Percentiles rank a stretch among this genome's conserved stretches.
These are phyloP conservation scores for Mactra quadrangularis DNA, from an alignment of 1,140 invertebrate species.

Conservation along the genomic window DNA sequence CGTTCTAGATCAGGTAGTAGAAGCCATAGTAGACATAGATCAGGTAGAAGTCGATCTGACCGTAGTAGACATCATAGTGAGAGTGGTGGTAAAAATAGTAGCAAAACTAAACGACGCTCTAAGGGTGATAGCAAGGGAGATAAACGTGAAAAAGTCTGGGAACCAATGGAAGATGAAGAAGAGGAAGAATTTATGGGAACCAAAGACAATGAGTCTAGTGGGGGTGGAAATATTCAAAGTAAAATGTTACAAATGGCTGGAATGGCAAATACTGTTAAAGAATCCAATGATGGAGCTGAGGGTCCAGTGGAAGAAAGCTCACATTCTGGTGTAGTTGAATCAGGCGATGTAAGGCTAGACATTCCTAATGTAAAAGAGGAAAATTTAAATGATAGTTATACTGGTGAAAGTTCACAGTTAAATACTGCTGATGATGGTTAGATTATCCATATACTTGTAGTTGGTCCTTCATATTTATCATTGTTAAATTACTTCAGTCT, in stretches of 20 bases:
- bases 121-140: slow-evolving; percentile 56
- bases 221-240: slow-evolving; percentile 41
- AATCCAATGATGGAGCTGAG: neutral
- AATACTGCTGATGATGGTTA: too few species aligned
- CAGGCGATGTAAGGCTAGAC: too few species aligned
- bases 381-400: neutral
- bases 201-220: slow-evolving; percentile 11
- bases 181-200: slow-evolving; percentile 58
- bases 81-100: slow-evolving; percentile 10
- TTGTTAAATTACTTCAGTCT: too few species aligned
- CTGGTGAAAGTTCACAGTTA: neutral
- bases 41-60: slow-evolving; percentile 44
- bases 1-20: slow-evolving; percentile 2
- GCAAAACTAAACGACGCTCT: slow-evolving; percentile 22
- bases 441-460: too few species aligned
- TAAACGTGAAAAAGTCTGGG: slow-evolving; percentile 54
- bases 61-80: slow-evolving; percentile 36
- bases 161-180: slow-evolving; percentile 64
- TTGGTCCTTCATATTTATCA: too few species aligned
- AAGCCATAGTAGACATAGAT: slow-evolving; percentile 24
- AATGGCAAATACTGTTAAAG: slow-evolving; percentile 11
- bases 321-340: too few species aligned
- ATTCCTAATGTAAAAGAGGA: neutral
- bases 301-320: neutral
- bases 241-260: slow-evolving; percentile 57